Conservation (phyloP, 2,113 vertebrate species). For the Galemys pyrenaicus region DNA sequence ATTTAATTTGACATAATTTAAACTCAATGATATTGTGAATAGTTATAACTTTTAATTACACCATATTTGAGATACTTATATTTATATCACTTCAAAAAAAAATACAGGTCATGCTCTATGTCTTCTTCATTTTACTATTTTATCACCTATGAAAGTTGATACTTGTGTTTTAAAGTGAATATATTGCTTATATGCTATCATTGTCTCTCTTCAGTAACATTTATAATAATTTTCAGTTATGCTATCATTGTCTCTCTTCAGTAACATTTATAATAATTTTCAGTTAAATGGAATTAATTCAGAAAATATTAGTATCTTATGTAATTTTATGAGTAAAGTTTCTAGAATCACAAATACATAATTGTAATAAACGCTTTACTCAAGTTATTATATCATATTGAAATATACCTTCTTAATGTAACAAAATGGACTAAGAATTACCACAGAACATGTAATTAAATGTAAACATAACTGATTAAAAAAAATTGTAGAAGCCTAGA, state of each 20-base stretch:
- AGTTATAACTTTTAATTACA: conserved; percentile 74
- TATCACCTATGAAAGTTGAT: conserved; percentile 41
- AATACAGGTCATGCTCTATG: conserved; percentile 35
- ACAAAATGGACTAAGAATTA: no score
- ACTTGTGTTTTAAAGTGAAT: not conserved
- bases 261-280: conserved; percentile 32
- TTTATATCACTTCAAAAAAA: conserved; percentile 52
- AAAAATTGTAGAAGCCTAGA: no score
- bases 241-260: not conserved
- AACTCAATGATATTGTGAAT: conserved; percentile 62
- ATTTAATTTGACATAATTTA: conserved; percentile 77
- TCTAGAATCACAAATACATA: conserved; percentile 11
- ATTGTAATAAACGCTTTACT: not conserved
- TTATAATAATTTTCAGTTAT: conserved; percentile 39
- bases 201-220: not conserved
- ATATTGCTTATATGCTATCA: not conserved
- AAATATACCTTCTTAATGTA: no score
- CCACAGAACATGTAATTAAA: no score
- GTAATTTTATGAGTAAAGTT: conserved; percentile 41
- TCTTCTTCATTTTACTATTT: conserved; percentile 55
- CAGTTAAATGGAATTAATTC: conserved; percentile 19
- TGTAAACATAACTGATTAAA: no score
- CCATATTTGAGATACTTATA: conserved; percentile 50
- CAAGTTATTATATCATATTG: no score
- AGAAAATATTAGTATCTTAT: not conserved